phyloP scores from a whole-genome alignment of 2,113 vertebrate genomes.

The Todiramphus chloris region DNA sequence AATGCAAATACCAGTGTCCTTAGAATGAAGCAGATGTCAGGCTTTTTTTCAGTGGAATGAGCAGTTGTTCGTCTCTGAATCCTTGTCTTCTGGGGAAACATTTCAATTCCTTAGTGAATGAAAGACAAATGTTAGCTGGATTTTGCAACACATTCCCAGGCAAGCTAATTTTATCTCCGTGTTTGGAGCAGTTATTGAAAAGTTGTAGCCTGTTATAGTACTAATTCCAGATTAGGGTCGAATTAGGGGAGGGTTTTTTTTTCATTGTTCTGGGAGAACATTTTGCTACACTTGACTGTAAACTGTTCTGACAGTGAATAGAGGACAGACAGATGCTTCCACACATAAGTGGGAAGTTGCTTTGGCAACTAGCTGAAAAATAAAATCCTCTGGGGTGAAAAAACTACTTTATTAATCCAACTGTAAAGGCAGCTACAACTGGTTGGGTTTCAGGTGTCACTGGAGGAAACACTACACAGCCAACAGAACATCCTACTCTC shows the following conservation, averaged over 20 bases:
- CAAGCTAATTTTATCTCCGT: slow-evolving; percentile 20
- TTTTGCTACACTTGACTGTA: slow-evolving; percentile 4
- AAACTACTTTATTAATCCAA: neutral
- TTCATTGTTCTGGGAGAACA: neutral
- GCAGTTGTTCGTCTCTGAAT: slow-evolving; percentile 39
- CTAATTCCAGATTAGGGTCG: slow-evolving; percentile 21
- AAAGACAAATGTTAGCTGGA: neutral
- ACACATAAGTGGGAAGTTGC: neutral
- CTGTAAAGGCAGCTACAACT: neutral
- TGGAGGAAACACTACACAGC: neutral
- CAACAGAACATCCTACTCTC: neutral
- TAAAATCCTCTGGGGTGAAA: neutral
- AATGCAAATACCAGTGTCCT: slow-evolving; percentile 49
- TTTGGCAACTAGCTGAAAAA: slow-evolving; percentile 1
- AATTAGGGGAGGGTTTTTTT: neutral
- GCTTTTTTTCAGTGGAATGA: slow-evolving; percentile 6
- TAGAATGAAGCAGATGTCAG: slow-evolving; percentile 62
- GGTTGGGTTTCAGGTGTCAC: neutral
- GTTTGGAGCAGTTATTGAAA: slow-evolving; percentile 31
- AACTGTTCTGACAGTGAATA: slow-evolving; percentile 38
- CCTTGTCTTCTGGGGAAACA: slow-evolving; percentile 32
- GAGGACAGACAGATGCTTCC: slow-evolving; percentile 14
- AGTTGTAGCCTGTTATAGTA: neutral
- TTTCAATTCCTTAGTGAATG: slow-evolving; percentile 13
- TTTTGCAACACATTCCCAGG: neutral